Percentiles rank a stretch among this genome's conserved stretches.
These are phyloP conservation scores for Spisula solida DNA, from an alignment of 2,888 invertebrate genomes.

Conservation along the genomic window DNA sequence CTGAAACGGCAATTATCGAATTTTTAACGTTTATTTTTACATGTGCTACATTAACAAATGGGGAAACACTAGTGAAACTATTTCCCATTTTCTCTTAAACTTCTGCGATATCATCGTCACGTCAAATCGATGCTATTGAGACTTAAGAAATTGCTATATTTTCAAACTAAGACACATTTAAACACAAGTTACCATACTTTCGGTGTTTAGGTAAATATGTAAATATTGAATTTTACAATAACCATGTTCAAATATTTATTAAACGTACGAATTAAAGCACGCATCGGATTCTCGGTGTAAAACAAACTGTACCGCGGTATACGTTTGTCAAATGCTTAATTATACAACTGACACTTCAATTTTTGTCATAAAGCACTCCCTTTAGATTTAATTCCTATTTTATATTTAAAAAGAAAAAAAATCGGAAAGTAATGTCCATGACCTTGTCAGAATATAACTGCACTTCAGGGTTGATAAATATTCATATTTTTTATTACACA, in stretches of 20 bases:
- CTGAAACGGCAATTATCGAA: slow-evolving; percentile 4
- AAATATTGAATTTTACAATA: too few relatives aligned
- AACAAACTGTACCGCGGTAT: too few relatives aligned
- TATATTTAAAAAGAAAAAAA: too few relatives aligned
- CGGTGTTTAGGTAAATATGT: background rate
- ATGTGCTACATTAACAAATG: background rate
- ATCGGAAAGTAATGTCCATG: background rate
- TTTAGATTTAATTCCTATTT: too few relatives aligned
- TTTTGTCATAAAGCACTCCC: too few relatives aligned
- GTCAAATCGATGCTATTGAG: background rate
- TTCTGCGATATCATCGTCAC: background rate
- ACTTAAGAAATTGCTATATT: background rate
- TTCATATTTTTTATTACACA: background rate
- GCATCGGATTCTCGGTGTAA: too few relatives aligned
- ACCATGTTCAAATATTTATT: too few relatives aligned
- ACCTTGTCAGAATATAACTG: background rate
- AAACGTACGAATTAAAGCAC: too few relatives aligned
- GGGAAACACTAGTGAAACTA: background rate
- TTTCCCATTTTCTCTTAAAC: too few relatives aligned
- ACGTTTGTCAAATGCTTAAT: too few relatives aligned
- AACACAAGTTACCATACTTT: background rate
- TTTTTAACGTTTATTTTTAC: background rate
- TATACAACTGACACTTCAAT: too few relatives aligned
- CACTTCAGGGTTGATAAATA: background rate
- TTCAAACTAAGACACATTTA: background rate